phyloP scores from a whole-genome alignment of 2,888 invertebrate genomes.

The Microchrysa polita region DNA sequence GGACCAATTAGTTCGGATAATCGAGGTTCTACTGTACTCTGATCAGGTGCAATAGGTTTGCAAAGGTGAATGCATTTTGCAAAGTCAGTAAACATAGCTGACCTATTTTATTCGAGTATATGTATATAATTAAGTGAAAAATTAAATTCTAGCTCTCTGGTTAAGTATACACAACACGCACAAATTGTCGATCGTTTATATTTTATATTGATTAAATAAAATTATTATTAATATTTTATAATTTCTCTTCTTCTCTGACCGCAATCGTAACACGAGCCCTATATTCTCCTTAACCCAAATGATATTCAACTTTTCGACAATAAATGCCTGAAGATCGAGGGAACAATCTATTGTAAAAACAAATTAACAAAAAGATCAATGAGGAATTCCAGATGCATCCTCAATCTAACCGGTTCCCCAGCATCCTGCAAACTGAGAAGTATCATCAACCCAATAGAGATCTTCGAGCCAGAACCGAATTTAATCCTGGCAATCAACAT shows the following conservation, averaged over 20 bases:
- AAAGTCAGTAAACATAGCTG: too few species aligned
- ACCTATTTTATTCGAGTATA: too few species aligned
- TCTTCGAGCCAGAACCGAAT: constrained; percentile 3
- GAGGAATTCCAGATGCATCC: background rate
- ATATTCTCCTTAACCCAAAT: background rate
- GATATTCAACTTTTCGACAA: constrained; percentile 4
- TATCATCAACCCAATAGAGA: background rate
- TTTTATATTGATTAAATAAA: too few species aligned
- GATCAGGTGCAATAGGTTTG: too few species aligned
- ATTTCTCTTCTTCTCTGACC: background rate
- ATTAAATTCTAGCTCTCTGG: too few species aligned
- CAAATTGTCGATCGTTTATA: too few species aligned
- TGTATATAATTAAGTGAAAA: too few species aligned
- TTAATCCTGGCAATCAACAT: background rate
- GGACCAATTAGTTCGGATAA: too few species aligned
- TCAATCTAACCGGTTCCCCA: background rate
- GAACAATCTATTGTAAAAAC: background rate
- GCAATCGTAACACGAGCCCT: background rate
- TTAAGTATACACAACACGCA: too few species aligned
- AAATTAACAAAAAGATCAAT: background rate
- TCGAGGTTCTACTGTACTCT: too few species aligned
- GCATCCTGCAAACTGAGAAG: background rate
- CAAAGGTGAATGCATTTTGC: too few species aligned
- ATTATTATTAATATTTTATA: background rate
- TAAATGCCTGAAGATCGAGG: constrained; percentile 12